Conservation (phyloP, 2,797 vertebrate genomes). For the Channa striata region DNA sequence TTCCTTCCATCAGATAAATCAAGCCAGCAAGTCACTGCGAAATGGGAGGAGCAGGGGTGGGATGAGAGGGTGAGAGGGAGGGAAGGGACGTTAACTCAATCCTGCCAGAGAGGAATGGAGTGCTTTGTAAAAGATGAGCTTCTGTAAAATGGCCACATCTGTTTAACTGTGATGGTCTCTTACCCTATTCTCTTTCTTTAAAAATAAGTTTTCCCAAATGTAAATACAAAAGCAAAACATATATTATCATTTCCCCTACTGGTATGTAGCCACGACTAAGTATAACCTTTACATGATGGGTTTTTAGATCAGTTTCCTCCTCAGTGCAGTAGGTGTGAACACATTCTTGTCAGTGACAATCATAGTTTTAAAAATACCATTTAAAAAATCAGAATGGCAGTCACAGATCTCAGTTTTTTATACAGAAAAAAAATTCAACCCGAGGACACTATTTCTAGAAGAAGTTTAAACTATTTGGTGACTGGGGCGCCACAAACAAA, state of each 20-base stretch:
- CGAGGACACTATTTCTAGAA: too few relatives aligned
- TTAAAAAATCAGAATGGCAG: too few relatives aligned
- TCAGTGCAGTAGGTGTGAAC: too few relatives aligned
- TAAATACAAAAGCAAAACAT: background rate
- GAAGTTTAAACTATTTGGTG: too few relatives aligned
- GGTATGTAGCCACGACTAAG: background rate
- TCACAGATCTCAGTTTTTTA: too few relatives aligned
- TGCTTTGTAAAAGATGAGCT: constrained; percentile 68
- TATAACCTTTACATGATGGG: background rate
- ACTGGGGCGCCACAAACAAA: too few relatives aligned
- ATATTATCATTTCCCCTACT: background rate
- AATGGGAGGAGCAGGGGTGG: constrained; percentile 65
- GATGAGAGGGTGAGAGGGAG: constrained; percentile 58
- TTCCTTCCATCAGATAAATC: constrained; percentile 91
- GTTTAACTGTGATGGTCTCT: constrained; percentile 19
- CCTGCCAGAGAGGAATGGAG: constrained; percentile 74
- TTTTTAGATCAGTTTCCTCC: background rate
- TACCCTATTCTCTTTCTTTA: constrained; percentile 1
- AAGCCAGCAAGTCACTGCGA: constrained; percentile 83
- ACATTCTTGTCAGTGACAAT: too few relatives aligned
- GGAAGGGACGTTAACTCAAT: constrained; percentile 81
- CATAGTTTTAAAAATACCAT: too few relatives aligned
- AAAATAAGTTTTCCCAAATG: constrained; percentile 21
- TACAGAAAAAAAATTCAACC: too few relatives aligned
- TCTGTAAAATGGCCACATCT: constrained; percentile 60